phyloP scores from a whole-genome alignment of 2,797 vertebrate species.

The Gymnocypris eckloni region DNA sequence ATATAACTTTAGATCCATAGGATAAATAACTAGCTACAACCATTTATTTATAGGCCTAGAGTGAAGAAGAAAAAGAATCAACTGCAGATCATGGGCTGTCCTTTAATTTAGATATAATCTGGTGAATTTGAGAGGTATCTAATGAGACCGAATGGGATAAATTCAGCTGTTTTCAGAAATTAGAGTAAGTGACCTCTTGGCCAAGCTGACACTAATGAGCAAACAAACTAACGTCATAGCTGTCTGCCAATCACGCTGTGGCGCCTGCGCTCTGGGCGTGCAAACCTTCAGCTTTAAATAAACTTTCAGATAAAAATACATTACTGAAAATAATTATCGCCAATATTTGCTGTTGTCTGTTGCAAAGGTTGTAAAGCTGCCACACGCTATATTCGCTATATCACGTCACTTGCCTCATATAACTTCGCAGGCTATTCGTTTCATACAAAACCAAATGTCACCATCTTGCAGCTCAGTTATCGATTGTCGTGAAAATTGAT shows the following conservation, averaged over 20 bases:
- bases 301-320: not conserved
- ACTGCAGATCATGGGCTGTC: not conserved
- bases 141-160: not conserved
- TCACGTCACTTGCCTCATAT: not conserved
- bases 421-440: not conserved
- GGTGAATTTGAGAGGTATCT: not conserved
- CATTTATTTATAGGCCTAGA: not conserved
- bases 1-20: not conserved
- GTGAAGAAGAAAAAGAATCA: not conserved
- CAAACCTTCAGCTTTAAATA: not conserved
- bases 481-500: too few species aligned
- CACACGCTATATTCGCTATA: not conserved
- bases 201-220: not conserved
- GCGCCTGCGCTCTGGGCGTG: not conserved
- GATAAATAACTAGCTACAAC: not conserved
- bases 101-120: not conserved
- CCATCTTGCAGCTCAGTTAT: too few species aligned
- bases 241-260: not conserved
- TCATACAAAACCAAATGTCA: not conserved
- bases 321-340: not conserved
- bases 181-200: not conserved
- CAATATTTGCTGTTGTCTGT: not conserved
- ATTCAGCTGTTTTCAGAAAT: slow-evolving; percentile 9
- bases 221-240: slow-evolving; percentile 26
- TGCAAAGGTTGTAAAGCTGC: not conserved